Evolutionary conservation across 2,113 vertebrate species (phyloP), one percentile per base, ranked within the genome.

Genomic region (Datnioides undecimradiatus): DNA sequence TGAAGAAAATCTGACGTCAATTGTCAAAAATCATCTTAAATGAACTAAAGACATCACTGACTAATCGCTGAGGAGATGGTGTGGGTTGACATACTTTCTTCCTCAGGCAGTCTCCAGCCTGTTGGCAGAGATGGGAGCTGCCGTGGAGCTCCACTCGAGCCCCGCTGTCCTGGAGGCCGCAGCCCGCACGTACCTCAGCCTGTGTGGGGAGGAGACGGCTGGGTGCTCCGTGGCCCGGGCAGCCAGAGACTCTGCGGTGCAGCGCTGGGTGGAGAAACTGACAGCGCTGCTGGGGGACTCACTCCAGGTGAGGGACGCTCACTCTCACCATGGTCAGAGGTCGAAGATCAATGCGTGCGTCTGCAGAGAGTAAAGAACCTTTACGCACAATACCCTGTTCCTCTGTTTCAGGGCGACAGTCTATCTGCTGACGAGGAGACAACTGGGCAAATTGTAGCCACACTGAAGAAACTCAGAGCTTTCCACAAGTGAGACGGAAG

Each of bases 401-500:
- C 11, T 85, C 5, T 85, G 59, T 76, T 82, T 49, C 55, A 98
- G 97, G 94, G 83, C 40, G 94, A 89, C 66, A 72, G 60, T 27
- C 94, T 95, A 76, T 89, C 82, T 85, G 86, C 17, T 4, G 93
- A 95, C 1, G 72, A 93, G 62, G 92, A 86, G 85, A 90, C 85
- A 75, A 90, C 87, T 40, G 83, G 79, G 69, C 86, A 62, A 58
- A 90, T 96, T 52, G 75, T 93, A 52, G 82, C 87, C 73, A 85
- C 90, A 25, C 88, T 97, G 85, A 95, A 92, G 93, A 97, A 95
- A 93, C 87, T 97, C 84, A 66, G 95, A 36, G 93, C 94, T 69
- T 97, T 98, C 89, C 92, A 96, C 91, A 97, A 96, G 97, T 98
- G 94, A 95, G 96, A 62, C 34, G 19, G 54, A 4, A n/a, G 10